Conservation (phyloP, 2,888 invertebrate genomes). For the Drosophila nigricruria region DNA sequence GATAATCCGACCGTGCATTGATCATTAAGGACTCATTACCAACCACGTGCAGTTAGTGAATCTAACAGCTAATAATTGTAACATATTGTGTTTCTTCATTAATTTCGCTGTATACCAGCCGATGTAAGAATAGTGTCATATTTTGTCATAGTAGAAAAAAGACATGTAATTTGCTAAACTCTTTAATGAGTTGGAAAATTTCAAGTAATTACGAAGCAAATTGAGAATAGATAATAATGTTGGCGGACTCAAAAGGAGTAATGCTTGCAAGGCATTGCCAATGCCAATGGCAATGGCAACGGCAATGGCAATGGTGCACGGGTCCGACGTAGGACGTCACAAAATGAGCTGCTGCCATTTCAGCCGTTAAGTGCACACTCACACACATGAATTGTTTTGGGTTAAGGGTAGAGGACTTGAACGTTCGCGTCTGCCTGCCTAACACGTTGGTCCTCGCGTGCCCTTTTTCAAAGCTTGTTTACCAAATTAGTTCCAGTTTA, state of each 20-base stretch:
- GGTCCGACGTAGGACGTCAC: neutral
- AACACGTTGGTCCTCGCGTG: conserved; percentile 28
- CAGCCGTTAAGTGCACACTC: conserved; percentile 72
- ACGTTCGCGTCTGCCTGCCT: conserved; percentile 10
- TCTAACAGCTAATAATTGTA: neutral
- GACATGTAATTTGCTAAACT: neutral
- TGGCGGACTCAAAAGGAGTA: neutral
- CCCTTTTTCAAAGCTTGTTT: conserved; percentile 55
- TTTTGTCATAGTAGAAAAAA: neutral
- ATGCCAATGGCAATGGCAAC: neutral
- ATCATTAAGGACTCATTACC: neutral
- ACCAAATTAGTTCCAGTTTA: conserved; percentile 76
- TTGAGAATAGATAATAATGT: conserved; percentile 8
- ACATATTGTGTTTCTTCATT: neutral
- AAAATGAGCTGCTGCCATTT: conserved; percentile 61
- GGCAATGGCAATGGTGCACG: neutral
- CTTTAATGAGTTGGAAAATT: conserved; percentile 27
- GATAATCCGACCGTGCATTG: too few species aligned
- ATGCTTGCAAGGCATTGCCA: neutral
- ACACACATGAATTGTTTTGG: conserved; percentile 68
- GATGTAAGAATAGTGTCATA: neutral
- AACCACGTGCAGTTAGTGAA: too few species aligned
- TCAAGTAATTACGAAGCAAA: conserved; percentile 7
- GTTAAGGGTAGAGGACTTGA: conserved; percentile 25
- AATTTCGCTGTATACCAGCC: neutral